Percentiles rank a stretch among this genome's conserved stretches.
phyloP scores from a whole-genome alignment of 1,140 invertebrate genomes.

The Conopomorpha cramerella region DNA sequence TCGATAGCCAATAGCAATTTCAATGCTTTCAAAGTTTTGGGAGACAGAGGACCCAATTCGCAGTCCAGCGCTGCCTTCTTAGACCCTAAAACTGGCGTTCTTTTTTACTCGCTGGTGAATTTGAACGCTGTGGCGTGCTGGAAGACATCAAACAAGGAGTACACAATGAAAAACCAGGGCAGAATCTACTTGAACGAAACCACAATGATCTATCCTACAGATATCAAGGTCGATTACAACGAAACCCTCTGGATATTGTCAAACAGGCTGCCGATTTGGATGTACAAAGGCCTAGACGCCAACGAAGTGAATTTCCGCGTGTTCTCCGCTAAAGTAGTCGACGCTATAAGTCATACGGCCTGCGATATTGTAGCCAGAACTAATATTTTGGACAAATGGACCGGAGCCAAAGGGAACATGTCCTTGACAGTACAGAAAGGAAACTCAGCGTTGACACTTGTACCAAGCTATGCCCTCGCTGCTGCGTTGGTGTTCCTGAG shows the following conservation, averaged over 20 bases:
- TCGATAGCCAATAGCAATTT: constrained; percentile 58
- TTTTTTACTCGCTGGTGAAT: constrained; percentile 78
- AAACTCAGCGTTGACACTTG: no score
- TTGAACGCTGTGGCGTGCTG: constrained; percentile 78
- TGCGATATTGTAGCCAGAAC: constrained; percentile 64
- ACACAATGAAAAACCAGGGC: constrained; percentile 68
- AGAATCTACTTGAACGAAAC: constrained; percentile 71
- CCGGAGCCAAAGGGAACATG: no score
- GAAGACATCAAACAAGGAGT: constrained; percentile 69
- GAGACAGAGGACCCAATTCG: constrained; percentile 69
- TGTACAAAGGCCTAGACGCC: constrained; percentile 67
- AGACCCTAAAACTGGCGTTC: constrained; percentile 70
- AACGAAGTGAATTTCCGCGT: constrained; percentile 76
- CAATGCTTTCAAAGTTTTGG: constrained; percentile 69
- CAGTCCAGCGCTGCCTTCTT: constrained; percentile 77
- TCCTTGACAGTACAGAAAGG: no score
- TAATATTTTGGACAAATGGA: constrained; percentile 57
- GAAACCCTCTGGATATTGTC: constrained; percentile 76
- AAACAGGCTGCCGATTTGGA: constrained; percentile 71
- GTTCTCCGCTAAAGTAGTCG: constrained; percentile 65
- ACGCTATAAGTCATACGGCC: constrained; percentile 71
- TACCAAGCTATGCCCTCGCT: no score
- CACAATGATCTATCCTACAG: constrained; percentile 77
- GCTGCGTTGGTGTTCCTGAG: no score
- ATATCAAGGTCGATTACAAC: constrained; percentile 74